A percentile compares a stretch with the other conserved stretches of the same genome.
These are phyloP conservation scores for Oryzias curvinotus DNA, from an alignment of 2,113 vertebrate genomes.

Conservation along the genomic window DNA sequence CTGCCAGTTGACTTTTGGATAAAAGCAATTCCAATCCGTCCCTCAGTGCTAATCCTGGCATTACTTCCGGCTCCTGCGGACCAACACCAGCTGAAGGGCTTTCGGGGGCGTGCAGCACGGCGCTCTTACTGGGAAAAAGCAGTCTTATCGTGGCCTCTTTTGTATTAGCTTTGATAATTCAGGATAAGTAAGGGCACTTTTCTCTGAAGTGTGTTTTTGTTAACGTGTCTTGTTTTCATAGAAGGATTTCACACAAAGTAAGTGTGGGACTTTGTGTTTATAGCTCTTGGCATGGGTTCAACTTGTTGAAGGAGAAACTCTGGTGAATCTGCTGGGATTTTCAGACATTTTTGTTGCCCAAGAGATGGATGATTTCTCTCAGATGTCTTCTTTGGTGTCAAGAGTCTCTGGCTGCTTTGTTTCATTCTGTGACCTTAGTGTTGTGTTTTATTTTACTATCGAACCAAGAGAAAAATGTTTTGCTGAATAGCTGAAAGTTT, in stretches of 20 bases:
- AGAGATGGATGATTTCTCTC: constrained; percentile 26
- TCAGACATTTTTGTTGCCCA: constrained; percentile 38
- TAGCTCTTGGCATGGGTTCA: constrained; percentile 52
- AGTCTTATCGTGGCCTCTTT: constrained; percentile 36
- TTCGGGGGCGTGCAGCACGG: constrained; percentile 15
- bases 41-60: constrained; percentile 39
- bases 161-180: constrained; percentile 52
- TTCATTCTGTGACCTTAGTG: background rate
- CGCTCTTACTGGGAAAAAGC: constrained; percentile 24
- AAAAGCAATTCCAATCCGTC: constrained; percentile 44
- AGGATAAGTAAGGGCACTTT: constrained; percentile 57
- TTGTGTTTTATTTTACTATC: too few species aligned
- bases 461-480: too few species aligned
- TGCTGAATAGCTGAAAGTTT: too few species aligned
- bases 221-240: constrained; percentile 42
- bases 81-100: constrained; percentile 23
- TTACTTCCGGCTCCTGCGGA: constrained; percentile 18
- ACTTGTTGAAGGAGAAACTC: constrained; percentile 37
- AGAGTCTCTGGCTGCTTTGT: background rate
- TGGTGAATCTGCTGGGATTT: constrained; percentile 25
- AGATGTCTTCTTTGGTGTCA: constrained; percentile 36
- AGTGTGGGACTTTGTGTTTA: constrained; percentile 42
- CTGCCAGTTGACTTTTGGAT: constrained; percentile 46
- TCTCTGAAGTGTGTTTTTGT: constrained; percentile 65
- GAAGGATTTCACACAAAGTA: constrained; percentile 53